Evolutionary conservation across 2,888 invertebrate species (phyloP), one percentile per base, ranked within the genome.

Genomic region (Chorisops tibialis): DNA sequence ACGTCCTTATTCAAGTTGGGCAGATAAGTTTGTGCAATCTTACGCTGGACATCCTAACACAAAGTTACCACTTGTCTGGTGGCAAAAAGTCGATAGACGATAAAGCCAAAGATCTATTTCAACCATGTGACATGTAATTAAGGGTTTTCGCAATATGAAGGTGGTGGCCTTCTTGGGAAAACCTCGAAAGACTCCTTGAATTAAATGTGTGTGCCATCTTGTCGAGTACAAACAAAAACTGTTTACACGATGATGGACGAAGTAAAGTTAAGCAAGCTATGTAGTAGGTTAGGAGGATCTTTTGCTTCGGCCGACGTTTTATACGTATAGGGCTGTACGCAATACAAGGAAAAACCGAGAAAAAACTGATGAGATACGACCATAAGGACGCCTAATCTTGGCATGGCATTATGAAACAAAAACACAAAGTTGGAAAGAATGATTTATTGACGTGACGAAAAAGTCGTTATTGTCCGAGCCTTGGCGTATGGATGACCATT

Each of bases 91-190:
- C 2, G 30, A 30, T 7, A 51, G 6, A 38, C 50, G 19, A 21
- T 9, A 35, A 37, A 51, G 38, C 9, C 6, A 16, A 51, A 51
- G 18, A 51, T 51, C 38, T 38, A 51, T 51, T 38, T 51, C 37
- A 38, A 51, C 51, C 51, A 51, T 51, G 51, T 51, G 51, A 51
- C 51, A 51, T 51, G 51, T 51, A 51, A 51, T 51, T 51, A 51
- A 38, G 51, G 51, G 19, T 38, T 35, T 51, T 4, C 14, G 16
- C 37, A 19, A 35, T 37, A 19, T 7, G 12, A n/a, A 30, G 30
- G 30, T 30, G 30, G 30, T 30, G 7, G 5, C 7, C 9, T 30
- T 9, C 30, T 7, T 30, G 7, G 9, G 5, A 5, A 30, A 30
- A 30, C 30, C 9, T 30, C 30, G 30, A n/a, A n/a, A n/a, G n/a